A percentile compares a stretch with the other conserved stretches of the same genome.
Evolutionary conservation across 2,888 invertebrate species (phyloP).

Genomic region (Ectemnius continuus): DNA sequence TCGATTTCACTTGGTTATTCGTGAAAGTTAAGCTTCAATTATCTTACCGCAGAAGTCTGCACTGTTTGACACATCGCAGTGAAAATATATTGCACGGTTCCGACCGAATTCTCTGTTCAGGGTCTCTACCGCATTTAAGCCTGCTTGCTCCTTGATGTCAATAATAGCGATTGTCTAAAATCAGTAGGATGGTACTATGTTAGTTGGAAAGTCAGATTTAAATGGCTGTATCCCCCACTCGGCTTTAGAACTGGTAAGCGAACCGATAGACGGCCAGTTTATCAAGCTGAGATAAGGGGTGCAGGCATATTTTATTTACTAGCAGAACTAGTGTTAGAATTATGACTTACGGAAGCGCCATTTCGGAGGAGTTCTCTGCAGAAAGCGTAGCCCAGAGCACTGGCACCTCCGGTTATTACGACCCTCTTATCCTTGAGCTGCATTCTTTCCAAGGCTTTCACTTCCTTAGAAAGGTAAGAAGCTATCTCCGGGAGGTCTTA

Average conservation of each 20-base stretch:
- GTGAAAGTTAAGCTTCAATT: neutral
- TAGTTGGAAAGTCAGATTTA: too few species aligned
- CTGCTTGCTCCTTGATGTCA: slow-evolving; percentile 63
- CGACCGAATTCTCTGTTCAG: slow-evolving; percentile 70
- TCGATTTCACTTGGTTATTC: neutral
- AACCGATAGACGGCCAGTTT: neutral
- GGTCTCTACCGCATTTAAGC: slow-evolving; percentile 58
- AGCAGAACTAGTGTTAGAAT: neutral
- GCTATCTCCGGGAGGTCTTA: neutral
- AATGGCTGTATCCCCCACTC: too few species aligned
- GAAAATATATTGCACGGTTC: slow-evolving; percentile 66
- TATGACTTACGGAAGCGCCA: slow-evolving; percentile 68
- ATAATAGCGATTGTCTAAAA: slow-evolving; percentile 66
- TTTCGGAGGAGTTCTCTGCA: slow-evolving; percentile 70
- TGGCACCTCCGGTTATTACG: slow-evolving; percentile 70
- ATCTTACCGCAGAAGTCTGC: slow-evolving; percentile 69
- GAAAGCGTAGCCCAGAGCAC: slow-evolving; percentile 67
- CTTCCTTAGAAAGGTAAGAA: too few species aligned
- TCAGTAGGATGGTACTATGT: too few species aligned
- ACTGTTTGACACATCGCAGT: slow-evolving; percentile 70
- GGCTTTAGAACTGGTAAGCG: too few species aligned
- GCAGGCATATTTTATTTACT: slow-evolving; percentile 1
- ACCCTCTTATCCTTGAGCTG: slow-evolving; percentile 74
- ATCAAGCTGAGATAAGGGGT: neutral
- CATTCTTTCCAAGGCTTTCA: slow-evolving; percentile 54